Evolutionary conservation across 1,140 invertebrate genomes (phyloP), one percentile per base, ranked within the genome.

Genomic region (Leptinotarsa defecta): DNA sequence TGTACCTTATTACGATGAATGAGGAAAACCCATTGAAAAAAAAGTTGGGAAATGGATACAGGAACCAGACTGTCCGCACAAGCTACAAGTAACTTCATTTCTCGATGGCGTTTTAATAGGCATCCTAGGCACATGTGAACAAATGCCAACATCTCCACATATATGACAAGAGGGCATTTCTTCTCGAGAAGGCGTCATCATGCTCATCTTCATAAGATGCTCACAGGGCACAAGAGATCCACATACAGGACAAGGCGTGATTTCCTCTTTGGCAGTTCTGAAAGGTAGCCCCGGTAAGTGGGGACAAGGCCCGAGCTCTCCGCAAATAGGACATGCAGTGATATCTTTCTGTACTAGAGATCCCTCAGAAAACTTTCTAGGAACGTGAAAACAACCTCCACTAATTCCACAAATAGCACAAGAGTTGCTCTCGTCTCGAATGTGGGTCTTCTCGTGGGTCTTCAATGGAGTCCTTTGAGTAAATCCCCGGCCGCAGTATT

Each of bases 401-500:
- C 6, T 49, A 34, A 22, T 89, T 73, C 83, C 84, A 71, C 73
- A 88, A 81, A 90, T 90, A 79, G 88, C 86, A 79, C 91, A 90
- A 80, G 87, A 88, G 83, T 93, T 94, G 0, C 93, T 93, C 77
- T 92, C 88, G 81, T 94, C 91, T 8, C 93, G 93, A 34, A 91
- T 93, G 86, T 94, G 93, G 0, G 80, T 84, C 13, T 83, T 76
- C 69, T 84, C 83, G 73, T 88, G 87, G 4, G 91, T 91, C 48
- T 90, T 88, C n/a, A 92, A 83, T 1, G 87, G 87, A 15, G 91
- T 92, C 6, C 93, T 90, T 85, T 95, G 94, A 0, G 92, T 93
- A 85, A 96, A 96, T 6, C 91, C 88, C 82, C 94, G 91, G 13
- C 91, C 89, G 84, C 94, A 96, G 74, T 89, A 87, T 77, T 88